Conservation (phyloP, 2,113 vertebrate genomes). For the Myiozetetes cayanensis region DNA sequence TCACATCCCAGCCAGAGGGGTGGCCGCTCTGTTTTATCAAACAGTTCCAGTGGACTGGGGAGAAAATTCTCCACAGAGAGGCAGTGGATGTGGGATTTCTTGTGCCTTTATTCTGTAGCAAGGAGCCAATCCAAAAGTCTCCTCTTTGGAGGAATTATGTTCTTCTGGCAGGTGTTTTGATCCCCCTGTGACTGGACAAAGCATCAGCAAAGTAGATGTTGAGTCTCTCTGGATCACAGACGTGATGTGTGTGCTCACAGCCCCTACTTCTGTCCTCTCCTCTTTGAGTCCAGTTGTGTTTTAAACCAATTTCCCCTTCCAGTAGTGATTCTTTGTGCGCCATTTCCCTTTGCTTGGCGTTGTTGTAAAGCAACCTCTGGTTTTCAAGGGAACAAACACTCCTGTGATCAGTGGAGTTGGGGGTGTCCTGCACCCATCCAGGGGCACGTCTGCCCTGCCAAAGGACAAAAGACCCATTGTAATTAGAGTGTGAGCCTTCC, state of each 20-base stretch:
- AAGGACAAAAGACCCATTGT: neutral
- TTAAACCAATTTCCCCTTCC: neutral
- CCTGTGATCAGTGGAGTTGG: rapidly evolving
- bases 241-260: neutral
- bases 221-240: neutral
- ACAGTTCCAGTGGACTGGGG: rapidly evolving
- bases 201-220: neutral
- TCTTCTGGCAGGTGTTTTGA: neutral
- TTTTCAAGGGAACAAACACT: neutral
- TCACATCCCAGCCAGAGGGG: neutral
- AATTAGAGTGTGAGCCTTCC: neutral
- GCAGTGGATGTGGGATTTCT: neutral
- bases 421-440: neutral
- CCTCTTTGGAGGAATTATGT: neutral
- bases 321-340: neutral
- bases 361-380: neutral
- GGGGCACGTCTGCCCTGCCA: neutral
- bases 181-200: neutral
- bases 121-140: neutral
- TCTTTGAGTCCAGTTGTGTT: neutral
- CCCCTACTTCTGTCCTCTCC: neutral
- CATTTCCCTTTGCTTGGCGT: neutral
- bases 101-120: neutral
- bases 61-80: neutral
- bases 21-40: neutral